Percentiles rank a stretch among this genome's conserved stretches.
Conservation (phyloP, 2,113 vertebrate genomes). For the Oncorhynchus kisutch region DNA sequence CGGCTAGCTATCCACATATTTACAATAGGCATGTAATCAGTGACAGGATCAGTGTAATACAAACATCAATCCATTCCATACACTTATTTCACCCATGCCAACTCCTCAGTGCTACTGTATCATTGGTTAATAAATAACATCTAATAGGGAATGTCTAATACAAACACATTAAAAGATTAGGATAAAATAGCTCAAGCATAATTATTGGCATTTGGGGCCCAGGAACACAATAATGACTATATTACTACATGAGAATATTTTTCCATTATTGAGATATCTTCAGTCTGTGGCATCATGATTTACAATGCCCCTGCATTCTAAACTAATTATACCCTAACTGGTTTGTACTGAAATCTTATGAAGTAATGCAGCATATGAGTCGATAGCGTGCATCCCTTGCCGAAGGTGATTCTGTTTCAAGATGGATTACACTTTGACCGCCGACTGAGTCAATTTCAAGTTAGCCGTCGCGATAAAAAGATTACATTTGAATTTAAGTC, state of each 20-base stretch:
- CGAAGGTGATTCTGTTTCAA: slow-evolving; percentile 44
- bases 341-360: slow-evolving; percentile 58
- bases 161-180: slow-evolving; percentile 36
- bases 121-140: slow-evolving; percentile 18
- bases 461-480: slow-evolving; percentile 26
- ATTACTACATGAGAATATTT: slow-evolving; percentile 54
- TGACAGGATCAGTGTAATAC: not conserved
- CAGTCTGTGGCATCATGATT: slow-evolving; percentile 62
- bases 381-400: slow-evolving; percentile 30
- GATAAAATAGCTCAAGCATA: slow-evolving; percentile 43
- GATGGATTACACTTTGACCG: slow-evolving; percentile 40
- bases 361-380: slow-evolving; percentile 47
- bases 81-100: not conserved
- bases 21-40: not conserved
- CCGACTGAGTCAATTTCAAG: slow-evolving; percentile 31
- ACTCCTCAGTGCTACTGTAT: not conserved
- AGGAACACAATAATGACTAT: slow-evolving; percentile 57
- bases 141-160: slow-evolving; percentile 20
- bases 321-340: slow-evolving; percentile 64
- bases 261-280: slow-evolving; percentile 63
- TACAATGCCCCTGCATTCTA: slow-evolving; percentile 55
- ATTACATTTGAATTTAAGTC: slow-evolving; percentile 35
- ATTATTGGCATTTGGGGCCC: slow-evolving; percentile 50
- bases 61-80: not conserved
- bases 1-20: no score